phyloP scores from a whole-genome alignment of 2,113 vertebrate genomes.

The Zeus faber region DNA sequence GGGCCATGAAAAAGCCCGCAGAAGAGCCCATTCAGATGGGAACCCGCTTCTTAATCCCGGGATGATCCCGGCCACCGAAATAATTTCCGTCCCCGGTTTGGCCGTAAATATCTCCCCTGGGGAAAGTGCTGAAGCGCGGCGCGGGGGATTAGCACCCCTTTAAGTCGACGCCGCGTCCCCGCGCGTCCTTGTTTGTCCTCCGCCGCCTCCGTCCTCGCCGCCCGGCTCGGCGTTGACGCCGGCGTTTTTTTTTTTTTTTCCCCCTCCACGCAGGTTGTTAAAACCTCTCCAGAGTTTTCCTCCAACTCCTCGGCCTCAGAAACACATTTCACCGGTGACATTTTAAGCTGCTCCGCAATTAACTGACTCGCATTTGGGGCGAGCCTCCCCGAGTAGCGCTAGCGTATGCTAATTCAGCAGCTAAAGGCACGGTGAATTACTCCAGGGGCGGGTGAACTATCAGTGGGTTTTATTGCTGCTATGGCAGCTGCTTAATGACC shows the following conservation, averaged over 20 bases:
- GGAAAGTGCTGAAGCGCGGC: no score
- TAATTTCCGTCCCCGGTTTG: slow-evolving; percentile 51
- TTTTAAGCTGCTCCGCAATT: slow-evolving; percentile 43
- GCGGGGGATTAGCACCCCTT: slow-evolving; percentile 46
- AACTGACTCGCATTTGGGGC: slow-evolving; percentile 34
- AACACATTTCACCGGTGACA: slow-evolving; percentile 35
- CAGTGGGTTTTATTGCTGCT: slow-evolving; percentile 56
- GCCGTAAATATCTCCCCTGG: slow-evolving; percentile 44
- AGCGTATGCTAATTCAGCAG: slow-evolving; percentile 52
- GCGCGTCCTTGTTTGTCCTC: slow-evolving; percentile 56
- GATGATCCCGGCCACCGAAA: no score
- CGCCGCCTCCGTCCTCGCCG: slow-evolving; percentile 34
- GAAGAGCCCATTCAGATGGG: no score
- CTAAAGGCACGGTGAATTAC: slow-evolving; percentile 39
- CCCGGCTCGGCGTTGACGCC: no score
- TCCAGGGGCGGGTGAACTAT: slow-evolving; percentile 38
- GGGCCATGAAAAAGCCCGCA: no score
- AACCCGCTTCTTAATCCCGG: no score
- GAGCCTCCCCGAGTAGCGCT: slow-evolving; percentile 31
- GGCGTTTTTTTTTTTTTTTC: no score
- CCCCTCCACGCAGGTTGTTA: slow-evolving; percentile 33
- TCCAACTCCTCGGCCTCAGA: slow-evolving; percentile 25
- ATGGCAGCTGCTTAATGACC: slow-evolving; percentile 65
- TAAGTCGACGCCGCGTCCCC: slow-evolving; percentile 11
- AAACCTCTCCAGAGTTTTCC: slow-evolving; percentile 35